Evolutionary conservation across 2,888 invertebrate genomes (phyloP).

Genomic region (Xanthorhoe designata): DNA sequence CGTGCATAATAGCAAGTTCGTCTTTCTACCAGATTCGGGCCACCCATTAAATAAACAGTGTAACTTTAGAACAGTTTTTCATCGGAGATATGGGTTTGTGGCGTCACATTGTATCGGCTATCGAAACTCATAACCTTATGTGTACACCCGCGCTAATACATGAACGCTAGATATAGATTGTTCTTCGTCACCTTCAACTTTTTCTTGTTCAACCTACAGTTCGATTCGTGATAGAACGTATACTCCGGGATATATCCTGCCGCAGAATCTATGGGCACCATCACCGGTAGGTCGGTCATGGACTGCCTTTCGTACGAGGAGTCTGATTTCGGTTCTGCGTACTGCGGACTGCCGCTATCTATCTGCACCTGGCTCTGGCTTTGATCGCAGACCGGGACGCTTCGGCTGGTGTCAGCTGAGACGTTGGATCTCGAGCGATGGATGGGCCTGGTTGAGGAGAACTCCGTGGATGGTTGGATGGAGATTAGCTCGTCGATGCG

Average conservation of each 20-base stretch:
- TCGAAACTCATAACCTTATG: slow-evolving; percentile 81
- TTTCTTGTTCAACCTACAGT: slow-evolving; percentile 61
- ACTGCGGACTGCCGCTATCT: slow-evolving; percentile 72
- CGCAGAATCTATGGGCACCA: slow-evolving; percentile 73
- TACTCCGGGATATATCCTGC: slow-evolving; percentile 76
- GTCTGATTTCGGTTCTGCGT: slow-evolving; percentile 71
- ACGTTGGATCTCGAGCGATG: slow-evolving; percentile 74
- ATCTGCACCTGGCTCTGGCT: slow-evolving; percentile 68
- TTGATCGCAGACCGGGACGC: slow-evolving; percentile 77
- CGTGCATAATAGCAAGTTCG: slow-evolving; percentile 74
- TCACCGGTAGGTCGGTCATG: slow-evolving; percentile 73
- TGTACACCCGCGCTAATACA: slow-evolving; percentile 73
- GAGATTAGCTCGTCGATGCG: slow-evolving; percentile 76
- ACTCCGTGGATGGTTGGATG: slow-evolving; percentile 70
- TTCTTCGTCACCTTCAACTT: slow-evolving; percentile 69
- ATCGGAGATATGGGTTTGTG: slow-evolving; percentile 64
- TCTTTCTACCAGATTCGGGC: slow-evolving; percentile 82
- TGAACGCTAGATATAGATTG: slow-evolving; percentile 82
- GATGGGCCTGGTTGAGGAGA: slow-evolving; percentile 71
- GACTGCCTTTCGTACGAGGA: slow-evolving; percentile 66
- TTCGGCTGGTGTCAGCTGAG: slow-evolving; percentile 78
- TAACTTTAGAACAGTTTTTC: slow-evolving; percentile 57
- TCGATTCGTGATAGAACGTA: slow-evolving; percentile 71
- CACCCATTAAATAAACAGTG: slow-evolving; percentile 74
- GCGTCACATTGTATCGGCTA: slow-evolving; percentile 78